Conservation (phyloP, 53 echinoderm and acorn worm species). For the Apostichopus leukothele region DNA sequence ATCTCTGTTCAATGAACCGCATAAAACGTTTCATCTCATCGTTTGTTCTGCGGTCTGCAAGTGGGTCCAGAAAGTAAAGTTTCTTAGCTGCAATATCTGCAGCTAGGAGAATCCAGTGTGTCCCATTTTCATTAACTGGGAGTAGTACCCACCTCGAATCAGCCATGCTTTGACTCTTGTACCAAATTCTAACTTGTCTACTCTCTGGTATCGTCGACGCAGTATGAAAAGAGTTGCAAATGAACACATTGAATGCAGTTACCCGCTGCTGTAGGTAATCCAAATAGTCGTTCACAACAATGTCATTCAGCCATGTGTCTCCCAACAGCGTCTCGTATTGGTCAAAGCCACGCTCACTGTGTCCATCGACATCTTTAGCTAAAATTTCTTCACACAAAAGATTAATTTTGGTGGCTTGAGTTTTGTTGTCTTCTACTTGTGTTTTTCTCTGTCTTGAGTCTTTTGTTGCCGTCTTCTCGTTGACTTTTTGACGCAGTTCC, state of each 20-base stretch:
- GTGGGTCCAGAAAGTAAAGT: conserved; percentile 15
- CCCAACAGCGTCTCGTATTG: not conserved
- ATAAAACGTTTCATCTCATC: conserved; percentile 20
- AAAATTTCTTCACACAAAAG: not conserved
- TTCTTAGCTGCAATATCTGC: not conserved
- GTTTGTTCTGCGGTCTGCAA: not conserved
- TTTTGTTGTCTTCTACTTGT: too few species aligned
- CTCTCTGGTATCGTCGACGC: not conserved
- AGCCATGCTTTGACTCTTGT: not conserved
- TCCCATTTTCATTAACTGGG: not conserved
- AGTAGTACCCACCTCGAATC: conserved; percentile 4
- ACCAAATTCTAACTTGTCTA: not conserved
- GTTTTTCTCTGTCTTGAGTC: too few species aligned
- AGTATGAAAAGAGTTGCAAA: conserved; percentile 18
- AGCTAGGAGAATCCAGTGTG: conserved; percentile 3
- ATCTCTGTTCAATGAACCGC: conserved; percentile 13
- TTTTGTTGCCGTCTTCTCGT: too few species aligned
- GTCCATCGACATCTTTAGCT: not conserved
- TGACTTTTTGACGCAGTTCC: too few species aligned
- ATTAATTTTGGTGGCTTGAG: too few species aligned
- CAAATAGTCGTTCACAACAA: conserved; percentile 3
- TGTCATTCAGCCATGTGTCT: not conserved
- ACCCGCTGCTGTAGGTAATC: not conserved
- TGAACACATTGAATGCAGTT: not conserved
- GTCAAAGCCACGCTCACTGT: not conserved